phyloP scores from a whole-genome alignment of 1,140 invertebrate genomes.

The Leptopilina boulardi region DNA sequence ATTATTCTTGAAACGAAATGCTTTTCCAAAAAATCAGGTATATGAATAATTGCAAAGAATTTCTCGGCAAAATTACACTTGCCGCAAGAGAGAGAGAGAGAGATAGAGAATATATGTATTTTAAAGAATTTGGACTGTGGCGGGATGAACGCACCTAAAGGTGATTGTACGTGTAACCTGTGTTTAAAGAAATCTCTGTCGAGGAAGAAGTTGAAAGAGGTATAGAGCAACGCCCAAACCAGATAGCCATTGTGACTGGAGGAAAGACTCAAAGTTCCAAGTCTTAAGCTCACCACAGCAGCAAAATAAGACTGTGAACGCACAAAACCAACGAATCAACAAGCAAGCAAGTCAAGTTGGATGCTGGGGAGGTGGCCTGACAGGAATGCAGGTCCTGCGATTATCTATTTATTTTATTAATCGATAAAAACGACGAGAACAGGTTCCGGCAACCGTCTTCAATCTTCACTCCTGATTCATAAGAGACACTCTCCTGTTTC shows the following conservation, averaged over 20 bases:
- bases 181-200: conserved; percentile 40
- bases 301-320: conserved; percentile 29
- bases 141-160: neutral
- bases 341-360: conserved; percentile 15
- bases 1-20: too few species aligned
- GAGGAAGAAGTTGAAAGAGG: conserved; percentile 45
- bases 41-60: too few species aligned
- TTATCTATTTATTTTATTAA: conserved; percentile 73
- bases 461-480: conserved; percentile 45
- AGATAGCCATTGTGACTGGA: conserved; percentile 48
- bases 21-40: too few species aligned
- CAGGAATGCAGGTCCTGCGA: conserved; percentile 66
- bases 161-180: neutral
- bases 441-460: conserved; percentile 62
- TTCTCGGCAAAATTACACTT: too few species aligned
- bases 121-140: neutral
- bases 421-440: conserved; percentile 68
- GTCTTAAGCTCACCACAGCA: neutral
- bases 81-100: too few species aligned
- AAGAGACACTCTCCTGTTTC: conserved; percentile 41
- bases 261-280: conserved; percentile 34
- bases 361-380: conserved; percentile 52
- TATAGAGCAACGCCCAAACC: conserved; percentile 57
- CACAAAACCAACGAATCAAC: conserved; percentile 27
- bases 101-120: too few species aligned